Base-by-base conservation (phyloP, 2,888 invertebrate genomes). In the Microplitis deprimator region DNA sequence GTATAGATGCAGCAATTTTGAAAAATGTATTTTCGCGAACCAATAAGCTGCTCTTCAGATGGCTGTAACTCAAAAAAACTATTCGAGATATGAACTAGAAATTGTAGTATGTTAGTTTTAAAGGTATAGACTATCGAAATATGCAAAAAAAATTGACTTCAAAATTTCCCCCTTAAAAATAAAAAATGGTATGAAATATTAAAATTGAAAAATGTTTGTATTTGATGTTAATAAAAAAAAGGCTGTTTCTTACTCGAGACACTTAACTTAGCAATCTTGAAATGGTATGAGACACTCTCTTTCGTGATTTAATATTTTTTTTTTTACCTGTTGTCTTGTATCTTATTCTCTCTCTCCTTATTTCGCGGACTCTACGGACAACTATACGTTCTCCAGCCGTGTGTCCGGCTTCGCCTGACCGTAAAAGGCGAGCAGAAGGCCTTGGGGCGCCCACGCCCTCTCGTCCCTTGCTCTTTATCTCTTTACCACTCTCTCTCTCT, bases 371-470 rank as follows among this genome's bases (percentile, higher is more conserved):
- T 79, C 81, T 65, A 50, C 50, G 62, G 74, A 74, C 72, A 73
- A 79, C 50, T 50, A 50, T 50, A 50, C 73, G 75, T 76, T 81
- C 79, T 80, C 73, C 68, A 50, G 68, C 80, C 78, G 82, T 81
- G 82, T 83, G 84, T 85, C 84, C 85, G 84, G 84, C 84, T 83
- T 78, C 76, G 81, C 73, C 81, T 82, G 83, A 75, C 87, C 87
- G 85, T 87, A 88, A 87, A 87, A 85, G 88, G 87, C 83, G 84
- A 86, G 85, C 84, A 84, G 87, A 84, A 87, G 86, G 86, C 87
- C 87, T 85, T 86, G 85, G 84, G 80, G 86, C 86, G 84, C 87
- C 88, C 86, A 88, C 87, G 85, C 85, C 84, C 85, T 83, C 84
- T 80, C 82, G 80, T 81, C 81, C 85, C 82, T 79, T 73, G 16